Evolutionary conservation across 2,888 invertebrate genomes (phyloP), one percentile per base, ranked within the genome.

Genomic region (Petrolisthes manimaculis): DNA sequence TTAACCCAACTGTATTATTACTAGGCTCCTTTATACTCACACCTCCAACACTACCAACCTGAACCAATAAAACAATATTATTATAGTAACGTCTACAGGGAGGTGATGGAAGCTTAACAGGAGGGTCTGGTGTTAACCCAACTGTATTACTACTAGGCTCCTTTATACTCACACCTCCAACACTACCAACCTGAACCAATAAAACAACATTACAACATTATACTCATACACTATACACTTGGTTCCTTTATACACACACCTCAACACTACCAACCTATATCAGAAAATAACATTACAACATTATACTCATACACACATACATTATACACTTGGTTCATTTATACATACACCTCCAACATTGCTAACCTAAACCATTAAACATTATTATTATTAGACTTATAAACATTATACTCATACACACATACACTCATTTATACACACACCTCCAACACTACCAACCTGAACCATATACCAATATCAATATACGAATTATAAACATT

Each of bases 51-150:
- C 61, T 61, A 9, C 18, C 18, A 14, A 18, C 18, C 61, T 61
- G 61, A 9, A 61, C 9, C 18, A 18, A 18, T 61, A 9, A 1
- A 61, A 61, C 61, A 61, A 9, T 18, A 61, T 61, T 3, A 61
- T 61, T 18, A 61, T 61, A 89, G 69, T 89, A 89, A 55, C 89
- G 89, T 54, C 89, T 85, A 54, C 89, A 83, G 18, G 89, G 89
- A 9, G 89, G 86, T 37, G 86, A 86, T 53, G 89, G 89, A 54
- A 86, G 67, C 78, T 84, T 84, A 5, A 77, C 53, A 56, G 86
- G 85, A 9, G 89, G 85, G 18, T 82, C 77, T 14, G 71, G 71
- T 18, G 83, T 14, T 0, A 56, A 56, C 71, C 79, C 75, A 37
- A 61, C 75, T 24, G 37, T 80, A 80, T 61, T 67, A 21, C 37